phyloP scores from a whole-genome alignment of 2,113 vertebrate genomes.

The Protomyctophum bolini region DNA sequence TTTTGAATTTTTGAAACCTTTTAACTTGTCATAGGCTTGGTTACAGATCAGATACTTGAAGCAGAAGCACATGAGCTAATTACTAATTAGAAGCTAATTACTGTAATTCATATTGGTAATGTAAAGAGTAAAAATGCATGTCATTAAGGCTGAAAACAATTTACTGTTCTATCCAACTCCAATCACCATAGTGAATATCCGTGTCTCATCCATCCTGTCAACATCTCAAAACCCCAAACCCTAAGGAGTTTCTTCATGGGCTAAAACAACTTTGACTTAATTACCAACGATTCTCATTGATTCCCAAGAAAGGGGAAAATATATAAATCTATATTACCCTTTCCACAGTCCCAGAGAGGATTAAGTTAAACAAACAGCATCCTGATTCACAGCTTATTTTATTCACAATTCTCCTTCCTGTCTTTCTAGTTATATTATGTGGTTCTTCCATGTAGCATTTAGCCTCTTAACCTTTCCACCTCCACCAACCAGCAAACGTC shows the following conservation, averaged over 20 bases:
- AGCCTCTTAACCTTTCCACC: conserved; percentile 8
- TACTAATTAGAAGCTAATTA: too few species aligned
- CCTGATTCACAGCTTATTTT: background rate
- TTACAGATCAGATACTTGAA: too few species aligned
- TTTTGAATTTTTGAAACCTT: conserved; percentile 28
- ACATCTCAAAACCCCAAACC: too few species aligned
- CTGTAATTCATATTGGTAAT: background rate
- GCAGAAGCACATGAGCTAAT: background rate
- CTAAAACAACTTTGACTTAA: too few species aligned
- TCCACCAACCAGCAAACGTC: conserved; percentile 11
- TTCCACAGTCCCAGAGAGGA: too few species aligned
- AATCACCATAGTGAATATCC: conserved; percentile 15
- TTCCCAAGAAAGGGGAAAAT: too few species aligned
- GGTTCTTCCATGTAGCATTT: conserved; percentile 20
- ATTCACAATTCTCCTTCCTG: background rate
- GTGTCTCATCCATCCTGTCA: too few species aligned
- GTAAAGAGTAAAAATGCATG: background rate
- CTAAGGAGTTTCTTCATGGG: too few species aligned
- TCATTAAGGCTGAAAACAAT: conserved; percentile 42
- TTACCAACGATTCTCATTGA: too few species aligned
- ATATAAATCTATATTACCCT: too few species aligned
- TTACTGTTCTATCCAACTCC: background rate
- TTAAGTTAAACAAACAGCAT: too few species aligned
- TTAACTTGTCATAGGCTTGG: background rate
- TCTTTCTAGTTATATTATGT: background rate